Base-by-base conservation (phyloP, 2,797 vertebrate species). In the Moxostoma hubbsi region DNA sequence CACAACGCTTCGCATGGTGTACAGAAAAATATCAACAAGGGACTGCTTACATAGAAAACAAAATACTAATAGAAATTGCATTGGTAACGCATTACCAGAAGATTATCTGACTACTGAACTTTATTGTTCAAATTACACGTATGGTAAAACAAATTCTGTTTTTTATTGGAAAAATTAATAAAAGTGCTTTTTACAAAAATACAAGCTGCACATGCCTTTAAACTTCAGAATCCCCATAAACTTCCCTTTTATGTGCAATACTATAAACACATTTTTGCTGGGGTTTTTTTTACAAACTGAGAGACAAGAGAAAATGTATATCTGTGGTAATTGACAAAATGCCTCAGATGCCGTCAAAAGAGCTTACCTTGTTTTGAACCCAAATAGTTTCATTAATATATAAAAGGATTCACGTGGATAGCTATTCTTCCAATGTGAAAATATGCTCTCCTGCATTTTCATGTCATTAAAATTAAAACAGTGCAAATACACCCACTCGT, bases 401-500 rank as follows among this genome's bases (percentile, higher is more conserved):
- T 69, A 63, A 70, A 62, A 77, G 46, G 6, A 69, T 1, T 36
- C 36, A 18, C 5, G 15, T 7, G 0, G 49, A 16, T 68, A 51
- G 53, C 18, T 3, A 49, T 54, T 54, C 36, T 63, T 70, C 16
- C 16, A 7, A 47, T 10, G 73, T 59, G 55, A 15, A 77, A 70
- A 77, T 70, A 24, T 61, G 36, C 50, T 24, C 68, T 59, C 47
- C 49, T 62, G 50, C 66, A 54, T 70, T 54, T 57, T 64, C 59
- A 12, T 45, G 47, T 71, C 13, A 66, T 73, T 73, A 50, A 66
- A 58, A 79, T 73, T 50, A 72, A 72, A 79, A 66, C 15, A 1
- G n/a, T 66, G 77, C n/a, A 13, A 55, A 66, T 59, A 50, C 69
- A 73, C 77, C 77, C 53, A 73, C 77, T 66, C 11, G 1, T 4